Evolutionary conservation across 2,113 vertebrate species (phyloP), one percentile per base, ranked within the genome.

Genomic region (Blennius ocellaris): DNA sequence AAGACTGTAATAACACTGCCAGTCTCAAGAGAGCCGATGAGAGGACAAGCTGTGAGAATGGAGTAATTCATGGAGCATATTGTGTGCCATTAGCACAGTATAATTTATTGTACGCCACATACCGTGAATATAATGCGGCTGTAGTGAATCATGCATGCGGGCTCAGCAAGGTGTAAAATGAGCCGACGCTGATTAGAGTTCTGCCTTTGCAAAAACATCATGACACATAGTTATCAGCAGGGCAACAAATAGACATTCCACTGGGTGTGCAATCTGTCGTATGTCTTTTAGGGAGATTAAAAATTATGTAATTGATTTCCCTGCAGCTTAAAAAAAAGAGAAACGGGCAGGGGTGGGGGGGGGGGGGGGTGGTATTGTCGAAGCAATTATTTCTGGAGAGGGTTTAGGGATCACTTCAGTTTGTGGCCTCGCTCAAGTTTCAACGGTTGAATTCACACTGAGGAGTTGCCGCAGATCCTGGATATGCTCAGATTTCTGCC

Each of bases 91-190:
- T 85, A 85, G 67, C 73, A 11, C 12, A 0, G 61, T 11, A 39
- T 72, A 60, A 77, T 78, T 63, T 57, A 62, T 67, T 63, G 53
- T 52, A 38, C 6, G 8, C 37, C 74, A 17, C 65, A 47, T 53
- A 47, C 38, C 8, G 51, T 54, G 61, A 76, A 62, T 61, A 69
- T 58, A 73, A 78, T 64, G 41, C 30, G 2, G 45, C 74, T 45
- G 58, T 78, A 57, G 71, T 75, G 66, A 83, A 60, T 76, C 73
- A 64, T 56, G 44, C 48, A 65, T 55, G 14, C 0, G 0, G 17
- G 41, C 64, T 76, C 82, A 85, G 73, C 76, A 85, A 82, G 80
- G 86, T 85, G 82, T 80, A 74, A 85, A 87, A 87, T 66, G 37
- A 85, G 73, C 62, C 11, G 6, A 54, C 15, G 3, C 66, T 79